These are phyloP conservation scores for Pocillopora verrucosa DNA, from an alignment of 64 coral and sea anemone genomes.

Conservation along the genomic window DNA sequence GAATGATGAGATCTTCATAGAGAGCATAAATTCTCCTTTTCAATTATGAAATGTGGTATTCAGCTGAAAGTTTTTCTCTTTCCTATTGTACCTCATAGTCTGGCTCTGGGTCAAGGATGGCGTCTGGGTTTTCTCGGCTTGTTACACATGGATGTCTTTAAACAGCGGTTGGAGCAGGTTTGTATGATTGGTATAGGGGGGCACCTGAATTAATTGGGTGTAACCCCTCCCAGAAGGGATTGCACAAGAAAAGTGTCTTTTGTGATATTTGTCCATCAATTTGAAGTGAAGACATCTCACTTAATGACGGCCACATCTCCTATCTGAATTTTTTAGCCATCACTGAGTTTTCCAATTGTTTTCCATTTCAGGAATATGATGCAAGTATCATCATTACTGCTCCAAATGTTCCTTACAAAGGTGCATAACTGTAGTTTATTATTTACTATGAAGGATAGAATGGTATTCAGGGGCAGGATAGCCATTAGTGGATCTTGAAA, in stretches of 20 bases:
- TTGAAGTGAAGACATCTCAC: not conserved
- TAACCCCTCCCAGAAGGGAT: no score
- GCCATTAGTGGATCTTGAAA: not conserved
- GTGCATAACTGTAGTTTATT: constrained; percentile 17
- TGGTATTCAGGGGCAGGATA: not conserved
- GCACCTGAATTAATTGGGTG: no score
- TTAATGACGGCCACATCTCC: not conserved
- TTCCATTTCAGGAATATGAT: constrained; percentile 74
- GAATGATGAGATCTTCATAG: no score
- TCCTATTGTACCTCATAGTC: constrained; percentile 30
- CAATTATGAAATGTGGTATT: not conserved
- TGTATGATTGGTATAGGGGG: not conserved
- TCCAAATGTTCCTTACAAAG: constrained; percentile 97
- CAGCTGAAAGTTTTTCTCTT: not conserved
- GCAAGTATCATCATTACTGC: constrained; percentile 85
- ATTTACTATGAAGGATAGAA: not conserved
- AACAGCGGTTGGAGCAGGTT: constrained; percentile 95
- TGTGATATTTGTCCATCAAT: no score
- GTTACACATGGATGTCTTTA: constrained; percentile 97
- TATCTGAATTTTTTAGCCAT: no score
- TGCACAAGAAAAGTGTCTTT: no score
- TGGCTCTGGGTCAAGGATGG: constrained; percentile 94
- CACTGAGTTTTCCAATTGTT: not conserved
- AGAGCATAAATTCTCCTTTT: no score
- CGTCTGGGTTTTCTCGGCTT: constrained; percentile 93